phyloP scores from a whole-genome alignment of 1,140 invertebrate species.

The Lutraria rhynchaena region DNA sequence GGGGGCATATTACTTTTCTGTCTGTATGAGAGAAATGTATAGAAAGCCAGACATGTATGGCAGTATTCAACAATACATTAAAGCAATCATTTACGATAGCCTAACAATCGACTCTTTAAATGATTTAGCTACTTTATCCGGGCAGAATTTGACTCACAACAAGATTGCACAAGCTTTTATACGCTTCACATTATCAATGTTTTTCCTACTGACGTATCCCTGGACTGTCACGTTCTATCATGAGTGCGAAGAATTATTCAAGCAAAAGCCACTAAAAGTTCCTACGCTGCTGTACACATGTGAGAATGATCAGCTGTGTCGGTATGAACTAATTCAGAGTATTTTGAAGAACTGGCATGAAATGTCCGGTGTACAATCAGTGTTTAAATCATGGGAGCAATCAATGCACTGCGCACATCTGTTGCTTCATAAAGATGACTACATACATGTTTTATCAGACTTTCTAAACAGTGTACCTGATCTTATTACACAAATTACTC shows the following conservation, averaged over 20 bases:
- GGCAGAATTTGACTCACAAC: constrained; percentile 8
- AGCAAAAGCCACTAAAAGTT: constrained; percentile 42
- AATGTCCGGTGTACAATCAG: constrained; percentile 11
- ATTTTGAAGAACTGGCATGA: constrained; percentile 7
- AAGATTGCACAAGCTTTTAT: background rate
- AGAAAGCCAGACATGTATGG: constrained; percentile 1
- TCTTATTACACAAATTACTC: too few relatives aligned
- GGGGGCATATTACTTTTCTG: constrained; percentile 44
- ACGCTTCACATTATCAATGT: constrained; percentile 1
- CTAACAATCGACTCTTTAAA: constrained; percentile 16
- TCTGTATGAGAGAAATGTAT: constrained; percentile 43
- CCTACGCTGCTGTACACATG: constrained; percentile 45
- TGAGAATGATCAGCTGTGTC: constrained; percentile 42
- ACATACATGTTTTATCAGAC: background rate
- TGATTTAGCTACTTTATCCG: constrained; percentile 24
- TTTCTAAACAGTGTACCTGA: constrained; percentile 23
- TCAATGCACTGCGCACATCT: constrained; percentile 41
- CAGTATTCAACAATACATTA: background rate
- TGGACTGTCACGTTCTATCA: constrained; percentile 43
- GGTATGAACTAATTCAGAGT: constrained; percentile 3
- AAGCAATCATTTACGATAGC: constrained; percentile 43
- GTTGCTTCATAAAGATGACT: constrained; percentile 23
- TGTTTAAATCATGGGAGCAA: constrained; percentile 35
- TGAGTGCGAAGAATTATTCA: constrained; percentile 31
- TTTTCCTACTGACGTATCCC: constrained; percentile 18